Evolutionary conservation across 1,140 invertebrate genomes (phyloP), one percentile per base, ranked within the genome.

Genomic region (Micrasema longulum): DNA sequence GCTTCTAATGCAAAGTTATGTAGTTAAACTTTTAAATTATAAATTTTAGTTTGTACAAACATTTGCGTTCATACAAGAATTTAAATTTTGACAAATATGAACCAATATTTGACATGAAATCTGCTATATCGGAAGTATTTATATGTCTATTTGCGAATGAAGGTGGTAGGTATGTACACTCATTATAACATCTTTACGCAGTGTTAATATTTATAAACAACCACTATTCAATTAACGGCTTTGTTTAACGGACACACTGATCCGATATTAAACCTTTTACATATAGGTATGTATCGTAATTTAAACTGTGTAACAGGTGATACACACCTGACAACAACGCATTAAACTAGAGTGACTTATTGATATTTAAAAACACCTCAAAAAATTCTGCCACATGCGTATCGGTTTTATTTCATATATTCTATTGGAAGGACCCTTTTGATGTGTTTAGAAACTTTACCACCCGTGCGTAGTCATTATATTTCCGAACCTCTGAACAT

Each of bases 301-400:
- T n/a, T n/a, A n/a, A n/a, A n/a, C 52, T 26, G 35, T 12, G 20
- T 55, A 23, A 55, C 26, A 35, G n/a, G n/a, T 16, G 16, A 3
- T 16, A 47, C 31, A 55, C 14, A 14, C n/a, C 3, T 31, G 14
- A 55, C 52, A 31, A 55, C 52, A 55, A 55, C 31, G 5, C n/a
- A 47, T 1, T n/a, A 47, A 31, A 31, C 26, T 31, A 55, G 22
- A 36, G 52, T 55, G 52, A 55, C 26, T 36, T 55, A 55, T 55
- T 36, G 26, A 14, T 36, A 35, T 55, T 10, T 26, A 55, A 35
- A 36, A 0, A 12, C 22, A 2, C 22, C 35, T 55, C 35, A 26
- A 12, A 26, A 26, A 31, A 55, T 31, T n/a, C 23, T 55, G 14
- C 23, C 6, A 0, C 20, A n/a, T 0, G 23, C 22, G 7, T 31